Evolutionary conservation across 2,888 invertebrate genomes (phyloP).

Genomic region (Horisme vitalbata): DNA sequence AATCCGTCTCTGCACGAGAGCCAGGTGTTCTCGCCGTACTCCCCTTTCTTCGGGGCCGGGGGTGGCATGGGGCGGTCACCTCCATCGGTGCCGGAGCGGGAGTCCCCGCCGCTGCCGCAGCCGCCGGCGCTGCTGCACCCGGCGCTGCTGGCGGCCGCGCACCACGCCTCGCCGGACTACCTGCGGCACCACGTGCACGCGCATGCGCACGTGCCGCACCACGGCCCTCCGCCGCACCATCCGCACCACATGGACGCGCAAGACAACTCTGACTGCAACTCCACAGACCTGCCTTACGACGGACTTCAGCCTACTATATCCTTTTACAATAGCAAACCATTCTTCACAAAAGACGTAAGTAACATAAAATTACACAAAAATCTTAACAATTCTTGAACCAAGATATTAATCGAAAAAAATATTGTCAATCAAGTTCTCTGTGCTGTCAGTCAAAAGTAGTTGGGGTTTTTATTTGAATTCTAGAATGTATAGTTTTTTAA

Average conservation of each 20-base stretch:
- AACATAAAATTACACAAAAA: no score
- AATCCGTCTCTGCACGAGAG: constrained; percentile 97
- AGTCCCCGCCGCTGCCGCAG: constrained; percentile 93
- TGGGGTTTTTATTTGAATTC: no score
- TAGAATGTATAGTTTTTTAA: no score
- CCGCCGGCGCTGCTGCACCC: constrained; percentile 93
- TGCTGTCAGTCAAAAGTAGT: no score
- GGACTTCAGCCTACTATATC: constrained; percentile 98
- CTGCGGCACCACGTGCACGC: constrained; percentile 82
- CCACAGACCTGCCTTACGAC: constrained; percentile 95
- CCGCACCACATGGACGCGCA: constrained; percentile 93
- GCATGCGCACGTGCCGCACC: constrained; percentile 88
- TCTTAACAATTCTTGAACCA: no score
- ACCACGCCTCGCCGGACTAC: constrained; percentile 93
- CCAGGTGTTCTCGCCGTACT: constrained; percentile 95
- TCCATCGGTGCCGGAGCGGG: constrained; percentile 87
- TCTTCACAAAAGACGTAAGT: no score
- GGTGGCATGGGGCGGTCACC: constrained; percentile 78
- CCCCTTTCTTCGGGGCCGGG: constrained; percentile 91
- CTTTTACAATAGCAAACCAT: constrained; percentile 83
- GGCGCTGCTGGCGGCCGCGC: constrained; percentile 91
- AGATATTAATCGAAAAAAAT: no score
- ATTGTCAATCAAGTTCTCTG: no score
- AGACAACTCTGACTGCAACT: constrained; percentile 95
- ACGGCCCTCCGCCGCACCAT: constrained; percentile 87